Percentiles rank a stretch among this genome's conserved stretches.
These are phyloP conservation scores for Gambusia yucatana DNA, from an alignment of 2,797 vertebrate genomes.

Conservation along the genomic window DNA sequence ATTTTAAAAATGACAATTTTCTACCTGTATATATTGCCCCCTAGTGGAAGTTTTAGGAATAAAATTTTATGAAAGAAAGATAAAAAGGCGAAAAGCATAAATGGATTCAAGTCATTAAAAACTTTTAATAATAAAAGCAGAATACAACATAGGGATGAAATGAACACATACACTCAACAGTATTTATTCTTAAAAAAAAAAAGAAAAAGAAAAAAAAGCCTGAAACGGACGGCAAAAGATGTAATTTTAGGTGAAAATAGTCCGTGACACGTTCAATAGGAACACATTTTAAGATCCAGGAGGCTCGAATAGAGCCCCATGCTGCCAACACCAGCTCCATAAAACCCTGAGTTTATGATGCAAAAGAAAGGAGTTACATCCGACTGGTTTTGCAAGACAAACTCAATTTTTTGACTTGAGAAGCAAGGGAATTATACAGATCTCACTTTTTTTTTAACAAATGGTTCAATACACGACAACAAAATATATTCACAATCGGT, in stretches of 20 bases:
- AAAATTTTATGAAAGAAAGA: neutral
- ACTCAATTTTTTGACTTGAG: constrained; percentile 36
- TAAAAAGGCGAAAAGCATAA: constrained; percentile 32
- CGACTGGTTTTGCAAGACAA: constrained; percentile 65
- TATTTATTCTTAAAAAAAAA: constrained; percentile 57
- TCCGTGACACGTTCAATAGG: constrained; percentile 47
- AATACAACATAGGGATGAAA: constrained; percentile 75
- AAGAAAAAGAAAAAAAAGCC: constrained; percentile 33
- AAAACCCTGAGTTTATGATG: constrained; percentile 81
- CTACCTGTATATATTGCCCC: neutral
- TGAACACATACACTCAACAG: constrained; percentile 67
- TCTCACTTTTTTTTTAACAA: neutral
- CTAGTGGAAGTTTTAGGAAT: neutral
- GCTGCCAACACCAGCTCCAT: constrained; percentile 67
- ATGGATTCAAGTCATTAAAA: constrained; percentile 81
- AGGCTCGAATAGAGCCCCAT: constrained; percentile 67
- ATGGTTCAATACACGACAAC: constrained; percentile 2
- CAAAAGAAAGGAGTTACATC: constrained; percentile 69
- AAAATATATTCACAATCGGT: constrained; percentile 63
- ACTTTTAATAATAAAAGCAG: constrained; percentile 81
- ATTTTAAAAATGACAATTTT: neutral
- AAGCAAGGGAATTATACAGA: constrained; percentile 8
- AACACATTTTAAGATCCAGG: constrained; percentile 60
- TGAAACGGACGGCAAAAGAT: constrained; percentile 59
- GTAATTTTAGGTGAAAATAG: constrained; percentile 49